phyloP scores from a whole-genome alignment of 1,140 invertebrate genomes.

The Platorchestia sp. region DNA sequence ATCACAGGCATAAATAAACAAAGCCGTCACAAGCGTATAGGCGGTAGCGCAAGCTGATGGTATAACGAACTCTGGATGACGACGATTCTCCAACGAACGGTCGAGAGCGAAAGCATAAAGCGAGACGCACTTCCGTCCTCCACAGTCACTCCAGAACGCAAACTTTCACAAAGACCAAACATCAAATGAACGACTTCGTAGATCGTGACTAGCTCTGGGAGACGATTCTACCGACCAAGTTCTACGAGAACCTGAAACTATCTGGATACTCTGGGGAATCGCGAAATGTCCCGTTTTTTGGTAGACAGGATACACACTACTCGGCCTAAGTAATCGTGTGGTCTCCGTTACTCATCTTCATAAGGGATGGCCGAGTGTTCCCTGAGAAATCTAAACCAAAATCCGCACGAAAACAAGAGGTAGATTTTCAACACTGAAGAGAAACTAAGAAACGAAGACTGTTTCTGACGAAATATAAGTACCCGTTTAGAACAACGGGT shows the following conservation, averaged over 20 bases:
- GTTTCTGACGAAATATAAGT: background rate
- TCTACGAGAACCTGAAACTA: background rate
- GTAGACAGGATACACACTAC: constrained; percentile 22
- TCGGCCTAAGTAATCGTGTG: background rate
- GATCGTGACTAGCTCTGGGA: background rate
- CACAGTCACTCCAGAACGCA: constrained; percentile 4
- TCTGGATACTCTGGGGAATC: background rate
- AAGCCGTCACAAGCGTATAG: background rate
- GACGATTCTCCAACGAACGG: constrained; percentile 10
- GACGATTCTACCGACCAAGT: background rate
- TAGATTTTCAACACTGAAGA: background rate
- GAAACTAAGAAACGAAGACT: background rate
- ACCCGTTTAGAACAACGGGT: background rate
- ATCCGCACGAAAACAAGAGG: background rate
- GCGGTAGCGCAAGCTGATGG: background rate
- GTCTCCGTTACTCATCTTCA: background rate
- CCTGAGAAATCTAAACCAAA: background rate
- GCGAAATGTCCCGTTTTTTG: constrained; percentile 26
- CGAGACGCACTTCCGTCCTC: constrained; percentile 21
- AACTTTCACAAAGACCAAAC: constrained; percentile 29
- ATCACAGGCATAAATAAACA: background rate
- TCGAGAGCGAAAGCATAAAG: constrained; percentile 30
- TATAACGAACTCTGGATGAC: background rate
- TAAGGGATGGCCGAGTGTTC: background rate
- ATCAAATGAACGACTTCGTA: background rate